Conservation (phyloP, 1,140 invertebrate genomes). For the Drosophila pandora region DNA sequence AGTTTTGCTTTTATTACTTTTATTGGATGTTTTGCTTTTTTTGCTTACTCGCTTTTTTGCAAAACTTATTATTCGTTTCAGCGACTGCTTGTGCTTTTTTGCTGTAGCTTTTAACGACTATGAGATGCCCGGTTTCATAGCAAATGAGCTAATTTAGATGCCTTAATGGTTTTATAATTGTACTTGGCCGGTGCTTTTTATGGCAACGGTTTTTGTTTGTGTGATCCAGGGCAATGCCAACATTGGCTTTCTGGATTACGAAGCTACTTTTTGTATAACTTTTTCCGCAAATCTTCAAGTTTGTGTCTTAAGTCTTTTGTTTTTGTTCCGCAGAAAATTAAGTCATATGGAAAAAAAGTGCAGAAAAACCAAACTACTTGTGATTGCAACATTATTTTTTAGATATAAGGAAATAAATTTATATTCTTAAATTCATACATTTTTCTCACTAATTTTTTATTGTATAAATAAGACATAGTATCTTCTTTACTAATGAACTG, state of each 20-base stretch:
- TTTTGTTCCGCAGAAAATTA: constrained; percentile 32
- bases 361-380: not conserved
- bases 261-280: constrained; percentile 5
- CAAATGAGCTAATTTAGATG: constrained; percentile 76
- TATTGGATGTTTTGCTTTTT: constrained; percentile 24
- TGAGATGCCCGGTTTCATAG: constrained; percentile 68
- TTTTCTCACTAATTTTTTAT: not conserved
- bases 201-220: constrained; percentile 22
- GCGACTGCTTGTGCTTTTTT: constrained; percentile 20
- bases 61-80: constrained; percentile 53
- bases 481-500: constrained; percentile 33
- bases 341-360: constrained; percentile 38
- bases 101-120: constrained; percentile 59
- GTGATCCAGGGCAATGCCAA: constrained; percentile 8
- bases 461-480: constrained; percentile 1
- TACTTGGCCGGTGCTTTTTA: constrained; percentile 51
- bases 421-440: not conserved
- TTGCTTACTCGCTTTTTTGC: constrained; percentile 18
- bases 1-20: constrained; percentile 56
- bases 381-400: not conserved
- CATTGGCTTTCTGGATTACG: constrained; percentile 17
- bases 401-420: not conserved
- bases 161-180: constrained; percentile 76
- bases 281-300: constrained; percentile 26
- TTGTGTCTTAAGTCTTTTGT: constrained; percentile 41